Evolutionary conservation across 2,113 vertebrate species (phyloP), one percentile per base, ranked within the genome.

Genomic region (Dasypus novemcinctus): DNA sequence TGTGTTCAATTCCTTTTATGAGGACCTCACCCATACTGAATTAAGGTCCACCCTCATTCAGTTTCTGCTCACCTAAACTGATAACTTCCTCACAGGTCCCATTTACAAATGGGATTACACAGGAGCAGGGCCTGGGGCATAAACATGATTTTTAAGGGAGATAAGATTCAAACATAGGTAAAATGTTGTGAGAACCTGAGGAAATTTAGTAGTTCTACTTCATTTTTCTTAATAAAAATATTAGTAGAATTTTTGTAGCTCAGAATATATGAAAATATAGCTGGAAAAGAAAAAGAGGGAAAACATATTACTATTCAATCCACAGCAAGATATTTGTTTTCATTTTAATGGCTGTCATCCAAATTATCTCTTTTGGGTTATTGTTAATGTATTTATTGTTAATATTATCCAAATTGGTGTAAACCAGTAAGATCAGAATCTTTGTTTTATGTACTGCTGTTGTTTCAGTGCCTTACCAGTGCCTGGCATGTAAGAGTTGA

Each of bases 391-490:
- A 10, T 27, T 75, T 74, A 86, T 57, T 49, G 23, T 46, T 15
- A n/a, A 23, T 71, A 21, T 81, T 2, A 13, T 94, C 20, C 17
- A 13, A 64, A 7, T 3, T 36, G 9, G 2, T 69, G 1, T n/a
- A 87, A 63, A 90, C 25, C 4, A 20, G 36, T 54, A 23, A 87
- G 23, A 63, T 68, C 9, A 29, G 21, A 72, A 10, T n/a, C 2
- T 2, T 23, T 57, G 3, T 5, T 12, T n/a, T 57, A 63, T 13
- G 1, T 4, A 9, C 17, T 38, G 2, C 3, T 68, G 2, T 63
- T 82, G 7, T 4, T 7, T 29, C 41, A 66, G 33, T 36, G 29
- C 13, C 74, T 86, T 82, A 64, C 43, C 1, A 89, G 33, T 31
- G 7, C 4, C 36, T 59, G 0, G 6, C 54, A 41, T 21, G 2